Conservation (phyloP, 2,888 invertebrate species). For the Venusia cambrica region DNA sequence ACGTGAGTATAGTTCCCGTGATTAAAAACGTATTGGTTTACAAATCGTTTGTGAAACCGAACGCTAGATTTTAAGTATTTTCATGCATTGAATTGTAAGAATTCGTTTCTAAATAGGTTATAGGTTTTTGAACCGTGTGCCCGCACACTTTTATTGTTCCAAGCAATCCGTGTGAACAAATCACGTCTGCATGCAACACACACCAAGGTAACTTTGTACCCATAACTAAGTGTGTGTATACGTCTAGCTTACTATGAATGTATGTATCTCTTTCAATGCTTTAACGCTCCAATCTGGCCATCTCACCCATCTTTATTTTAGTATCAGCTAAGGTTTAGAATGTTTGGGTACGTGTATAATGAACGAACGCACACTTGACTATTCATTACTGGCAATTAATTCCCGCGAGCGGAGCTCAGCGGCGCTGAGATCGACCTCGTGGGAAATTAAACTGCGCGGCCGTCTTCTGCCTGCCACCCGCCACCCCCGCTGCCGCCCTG, state of each 20-base stretch:
- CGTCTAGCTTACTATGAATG: conserved; percentile 17
- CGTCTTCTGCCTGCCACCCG: conserved; percentile 72
- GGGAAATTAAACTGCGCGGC: conserved; percentile 80
- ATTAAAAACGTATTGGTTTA: too few relatives aligned
- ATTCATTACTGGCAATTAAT: conserved; percentile 81
- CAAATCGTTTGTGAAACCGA: too few relatives aligned
- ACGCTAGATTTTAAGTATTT: not conserved
- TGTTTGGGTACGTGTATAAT: conserved; percentile 47
- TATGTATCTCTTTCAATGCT: conserved; percentile 15
- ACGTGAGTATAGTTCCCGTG: too few relatives aligned
- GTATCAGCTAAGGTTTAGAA: conserved; percentile 14
- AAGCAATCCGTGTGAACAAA: conserved; percentile 70
- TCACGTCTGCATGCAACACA: conserved; percentile 49
- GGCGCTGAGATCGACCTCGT: conserved; percentile 80
- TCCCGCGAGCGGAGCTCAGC: conserved; percentile 78
- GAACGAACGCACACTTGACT: conserved; percentile 78
- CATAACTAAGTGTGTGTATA: conserved; percentile 25
- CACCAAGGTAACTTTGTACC: conserved; percentile 37
- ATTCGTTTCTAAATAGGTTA: conserved; percentile 29
- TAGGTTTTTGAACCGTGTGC: conserved; percentile 54
- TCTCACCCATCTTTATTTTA: conserved; percentile 11
- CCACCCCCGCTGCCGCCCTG: conserved; percentile 47
- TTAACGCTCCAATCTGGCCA: conserved; percentile 3
- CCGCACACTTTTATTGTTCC: conserved; percentile 51
- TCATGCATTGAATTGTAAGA: conserved; percentile 8